Percentiles rank a stretch among this genome's conserved stretches.
Evolutionary conservation across 2,888 invertebrate genomes (phyloP).

Genomic region (Lasioglossum lativentre): DNA sequence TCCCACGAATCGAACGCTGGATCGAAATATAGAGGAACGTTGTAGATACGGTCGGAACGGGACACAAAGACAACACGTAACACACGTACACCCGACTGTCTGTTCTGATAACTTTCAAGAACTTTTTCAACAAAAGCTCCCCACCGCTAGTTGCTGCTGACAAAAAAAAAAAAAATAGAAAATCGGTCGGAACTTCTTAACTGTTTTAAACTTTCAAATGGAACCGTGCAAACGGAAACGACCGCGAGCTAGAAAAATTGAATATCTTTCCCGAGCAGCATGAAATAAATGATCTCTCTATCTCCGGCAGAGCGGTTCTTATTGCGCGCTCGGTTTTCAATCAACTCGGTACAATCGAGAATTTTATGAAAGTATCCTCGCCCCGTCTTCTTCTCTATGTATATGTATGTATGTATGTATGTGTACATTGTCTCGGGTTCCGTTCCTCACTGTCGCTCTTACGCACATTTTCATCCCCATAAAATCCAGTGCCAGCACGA

Average conservation of each 20-base stretch:
- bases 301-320: not conserved
- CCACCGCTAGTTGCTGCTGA: not conserved
- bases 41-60: not conserved
- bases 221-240: slow-evolving; percentile 13
- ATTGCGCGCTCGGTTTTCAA: slow-evolving; percentile 4
- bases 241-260: slow-evolving; percentile 40
- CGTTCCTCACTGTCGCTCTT: not conserved
- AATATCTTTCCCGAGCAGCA: slow-evolving; percentile 26
- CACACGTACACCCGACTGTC: slow-evolving; percentile 48
- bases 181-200: slow-evolving; percentile 2
- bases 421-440: not conserved
- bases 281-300: slow-evolving; percentile 14
- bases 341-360: slow-evolving; percentile 4
- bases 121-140: slow-evolving; percentile 35
- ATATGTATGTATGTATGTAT: no score
- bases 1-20: slow-evolving; percentile 21
- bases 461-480: not conserved
- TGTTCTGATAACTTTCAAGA: slow-evolving; percentile 34
- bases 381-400: not conserved
- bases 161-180: slow-evolving; percentile 26
- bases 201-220: slow-evolving; percentile 48
- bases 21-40: slow-evolving; percentile 23
- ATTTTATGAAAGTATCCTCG: not conserved
- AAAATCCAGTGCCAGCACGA: not conserved
- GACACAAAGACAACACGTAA: slow-evolving; percentile 43